Percentiles rank a stretch among this genome's conserved stretches.
Conservation (phyloP, 2,888 invertebrate species). For the Lepidocyrtinus sp. region DNA sequence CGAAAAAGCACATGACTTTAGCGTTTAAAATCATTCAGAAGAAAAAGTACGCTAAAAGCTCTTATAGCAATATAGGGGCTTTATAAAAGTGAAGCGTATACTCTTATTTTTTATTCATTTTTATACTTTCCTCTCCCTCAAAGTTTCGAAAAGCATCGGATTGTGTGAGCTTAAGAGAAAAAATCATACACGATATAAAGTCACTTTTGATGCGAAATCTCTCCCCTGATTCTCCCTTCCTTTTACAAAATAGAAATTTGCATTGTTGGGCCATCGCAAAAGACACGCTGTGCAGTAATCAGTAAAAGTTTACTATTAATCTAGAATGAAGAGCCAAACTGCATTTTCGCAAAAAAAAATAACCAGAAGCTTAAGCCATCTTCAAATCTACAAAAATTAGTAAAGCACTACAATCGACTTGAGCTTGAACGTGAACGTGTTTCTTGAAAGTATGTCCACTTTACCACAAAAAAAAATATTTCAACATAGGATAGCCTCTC, state of each 20-base stretch:
- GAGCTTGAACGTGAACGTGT: conserved; percentile 10
- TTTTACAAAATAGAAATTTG: conserved; percentile 3
- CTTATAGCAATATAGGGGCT: not conserved
- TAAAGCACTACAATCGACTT: not conserved
- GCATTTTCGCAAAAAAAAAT: not conserved
- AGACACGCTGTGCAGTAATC: not conserved
- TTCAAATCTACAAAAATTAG: too few relatives aligned
- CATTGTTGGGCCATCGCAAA: not conserved
- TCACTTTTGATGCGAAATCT: not conserved
- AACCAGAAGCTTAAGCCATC: too few relatives aligned
- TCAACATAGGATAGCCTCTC: not conserved
- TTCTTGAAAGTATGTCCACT: too few relatives aligned
- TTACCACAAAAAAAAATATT: too few relatives aligned
- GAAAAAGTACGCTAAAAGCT: not conserved
- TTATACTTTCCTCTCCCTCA: not conserved
- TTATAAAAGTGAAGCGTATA: not conserved
- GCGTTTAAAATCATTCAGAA: not conserved
- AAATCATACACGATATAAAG: not conserved
- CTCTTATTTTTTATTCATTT: conserved; percentile 1
- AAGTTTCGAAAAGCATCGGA: not conserved
- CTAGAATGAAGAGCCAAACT: too few relatives aligned
- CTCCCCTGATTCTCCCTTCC: conserved; percentile 9
- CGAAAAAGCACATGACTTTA: conserved; percentile 27
- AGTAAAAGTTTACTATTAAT: too few relatives aligned
- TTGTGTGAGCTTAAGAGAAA: not conserved